phyloP scores from a whole-genome alignment of 2,888 invertebrate species.

The Abrostola tripartita region DNA sequence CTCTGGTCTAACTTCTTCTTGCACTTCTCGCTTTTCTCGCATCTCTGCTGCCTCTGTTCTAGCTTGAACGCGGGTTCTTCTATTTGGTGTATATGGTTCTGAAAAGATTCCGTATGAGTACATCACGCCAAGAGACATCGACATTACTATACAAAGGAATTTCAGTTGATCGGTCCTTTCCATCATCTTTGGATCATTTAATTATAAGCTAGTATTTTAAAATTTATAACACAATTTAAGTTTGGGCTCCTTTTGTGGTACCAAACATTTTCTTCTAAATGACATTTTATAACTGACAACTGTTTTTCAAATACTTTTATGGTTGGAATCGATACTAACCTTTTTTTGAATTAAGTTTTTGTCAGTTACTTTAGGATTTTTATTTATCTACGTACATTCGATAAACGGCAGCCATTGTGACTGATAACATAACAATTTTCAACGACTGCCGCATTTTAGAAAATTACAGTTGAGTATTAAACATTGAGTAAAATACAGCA shows the following conservation, averaged over 20 bases:
- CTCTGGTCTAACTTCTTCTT: not conserved
- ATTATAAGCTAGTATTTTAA: constrained; percentile 53
- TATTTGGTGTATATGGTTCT: constrained; percentile 40
- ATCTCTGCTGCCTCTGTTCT: not conserved
- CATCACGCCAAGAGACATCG: constrained; percentile 72
- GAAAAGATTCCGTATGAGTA: constrained; percentile 74
- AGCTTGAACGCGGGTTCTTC: not conserved
- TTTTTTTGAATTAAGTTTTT: not conserved
- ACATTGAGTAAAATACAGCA: not conserved
- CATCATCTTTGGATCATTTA: constrained; percentile 64
- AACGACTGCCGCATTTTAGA: constrained; percentile 60
- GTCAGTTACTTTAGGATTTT: constrained; percentile 5
- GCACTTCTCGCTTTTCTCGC: not conserved
- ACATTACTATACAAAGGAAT: constrained; percentile 69
- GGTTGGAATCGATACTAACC: constrained; percentile 12
- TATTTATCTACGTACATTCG: constrained; percentile 56
- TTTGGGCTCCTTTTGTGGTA: constrained; percentile 33
- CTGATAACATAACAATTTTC: constrained; percentile 62
- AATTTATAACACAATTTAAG: not conserved
- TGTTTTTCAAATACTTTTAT: constrained; percentile 17
- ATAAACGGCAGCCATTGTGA: constrained; percentile 64
- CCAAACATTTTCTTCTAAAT: constrained; percentile 47
- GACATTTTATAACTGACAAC: constrained; percentile 31
- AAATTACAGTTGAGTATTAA: not conserved
- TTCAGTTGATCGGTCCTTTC: constrained; percentile 73